Conservation (phyloP, 2,113 vertebrate species). For the Salminus brasiliensis region DNA sequence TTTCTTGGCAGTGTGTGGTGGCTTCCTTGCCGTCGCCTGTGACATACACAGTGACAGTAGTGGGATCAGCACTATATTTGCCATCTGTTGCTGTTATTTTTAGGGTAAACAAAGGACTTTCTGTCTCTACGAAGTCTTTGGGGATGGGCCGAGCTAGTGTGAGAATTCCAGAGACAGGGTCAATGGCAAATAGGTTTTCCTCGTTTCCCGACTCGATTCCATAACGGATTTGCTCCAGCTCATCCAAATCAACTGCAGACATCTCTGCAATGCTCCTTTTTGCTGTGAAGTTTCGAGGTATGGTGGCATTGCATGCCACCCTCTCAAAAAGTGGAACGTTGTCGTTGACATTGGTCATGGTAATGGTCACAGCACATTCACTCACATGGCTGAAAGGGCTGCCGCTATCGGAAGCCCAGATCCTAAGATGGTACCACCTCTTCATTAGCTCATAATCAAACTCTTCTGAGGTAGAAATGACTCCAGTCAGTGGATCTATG, state of each 20-base stretch:
- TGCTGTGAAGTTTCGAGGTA: conserved; percentile 78
- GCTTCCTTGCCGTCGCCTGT: conserved; percentile 70
- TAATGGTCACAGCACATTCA: conserved; percentile 85
- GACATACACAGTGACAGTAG: conserved; percentile 83
- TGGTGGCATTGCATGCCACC: conserved; percentile 85
- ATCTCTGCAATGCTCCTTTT: conserved; percentile 78
- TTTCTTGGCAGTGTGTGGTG: conserved; percentile 85
- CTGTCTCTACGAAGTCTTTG: conserved; percentile 54
- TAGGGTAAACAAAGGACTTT: conserved; percentile 74
- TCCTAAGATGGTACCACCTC: conserved; percentile 84
- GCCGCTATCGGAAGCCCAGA: conserved; percentile 94
- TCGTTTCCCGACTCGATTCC: conserved; percentile 89
- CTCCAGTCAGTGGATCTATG: conserved; percentile 86
- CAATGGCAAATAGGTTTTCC: conserved; percentile 80
- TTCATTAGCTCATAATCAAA: conserved; percentile 96
- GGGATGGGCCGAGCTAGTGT: conserved; percentile 78
- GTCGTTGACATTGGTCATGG: conserved; percentile 91
- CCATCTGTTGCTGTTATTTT: conserved; percentile 89
- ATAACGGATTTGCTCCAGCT: conserved; percentile 88
- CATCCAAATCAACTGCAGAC: conserved; percentile 91
- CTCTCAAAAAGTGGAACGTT: conserved; percentile 91
- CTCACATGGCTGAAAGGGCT: conserved; percentile 87
- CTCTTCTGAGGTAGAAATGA: conserved; percentile 84
- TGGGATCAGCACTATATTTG: conserved; percentile 80
- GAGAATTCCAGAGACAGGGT: conserved; percentile 83